Evolutionary conservation across 2,888 invertebrate species (phyloP).

Genomic region (Cremastinae sp.): DNA sequence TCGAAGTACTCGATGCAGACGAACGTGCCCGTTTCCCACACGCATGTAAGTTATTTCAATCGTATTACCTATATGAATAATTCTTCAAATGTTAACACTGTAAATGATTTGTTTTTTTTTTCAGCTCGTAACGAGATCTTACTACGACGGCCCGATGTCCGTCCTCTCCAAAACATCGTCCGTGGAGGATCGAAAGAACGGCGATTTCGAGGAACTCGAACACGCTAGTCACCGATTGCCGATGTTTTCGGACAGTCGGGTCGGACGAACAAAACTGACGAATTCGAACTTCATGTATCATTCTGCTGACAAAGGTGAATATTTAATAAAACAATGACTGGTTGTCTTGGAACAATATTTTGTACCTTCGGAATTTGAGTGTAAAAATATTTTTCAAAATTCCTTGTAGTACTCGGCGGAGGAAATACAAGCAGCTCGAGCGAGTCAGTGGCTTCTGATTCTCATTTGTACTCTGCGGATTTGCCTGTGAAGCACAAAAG

Average conservation of each 20-base stretch:
- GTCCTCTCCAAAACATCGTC: constrained; percentile 70
- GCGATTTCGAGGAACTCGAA: constrained; percentile 75
- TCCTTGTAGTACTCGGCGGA: constrained; percentile 71
- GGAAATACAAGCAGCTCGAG: constrained; percentile 89
- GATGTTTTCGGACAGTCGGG: constrained; percentile 71
- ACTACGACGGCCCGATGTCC: constrained; percentile 73
- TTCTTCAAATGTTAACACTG: neutral
- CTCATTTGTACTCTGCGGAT: constrained; percentile 72
- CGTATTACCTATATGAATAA: neutral
- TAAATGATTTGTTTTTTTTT: constrained; percentile 3
- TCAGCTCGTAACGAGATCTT: constrained; percentile 72
- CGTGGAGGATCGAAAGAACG: constrained; percentile 73
- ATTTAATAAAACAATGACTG: no score
- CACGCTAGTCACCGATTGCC: constrained; percentile 72
- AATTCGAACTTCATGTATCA: constrained; percentile 77
- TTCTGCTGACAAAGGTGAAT: constrained; percentile 75
- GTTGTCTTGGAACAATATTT: no score
- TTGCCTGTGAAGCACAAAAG: constrained; percentile 82
- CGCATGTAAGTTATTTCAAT: constrained; percentile 67
- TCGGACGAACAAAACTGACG: constrained; percentile 72
- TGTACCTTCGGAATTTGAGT: no score
- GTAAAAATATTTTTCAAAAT: neutral
- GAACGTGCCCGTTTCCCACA: constrained; percentile 66
- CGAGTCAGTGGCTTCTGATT: constrained; percentile 89
- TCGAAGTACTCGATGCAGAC: constrained; percentile 70